These are phyloP conservation scores for Centropus unirufus DNA, from an alignment of 2,113 vertebrate genomes.

Conservation along the genomic window DNA sequence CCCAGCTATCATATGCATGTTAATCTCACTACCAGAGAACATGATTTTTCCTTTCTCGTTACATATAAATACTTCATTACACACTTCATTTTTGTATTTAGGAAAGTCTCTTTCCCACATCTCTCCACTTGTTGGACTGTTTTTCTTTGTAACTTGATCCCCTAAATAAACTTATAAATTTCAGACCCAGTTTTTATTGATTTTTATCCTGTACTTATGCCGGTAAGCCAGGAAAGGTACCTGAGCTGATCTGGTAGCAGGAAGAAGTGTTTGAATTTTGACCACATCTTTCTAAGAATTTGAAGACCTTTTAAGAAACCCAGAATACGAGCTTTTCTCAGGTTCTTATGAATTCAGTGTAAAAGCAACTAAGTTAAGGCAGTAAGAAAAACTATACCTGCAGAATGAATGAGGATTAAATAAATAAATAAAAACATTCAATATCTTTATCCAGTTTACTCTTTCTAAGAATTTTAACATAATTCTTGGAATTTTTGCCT, in stretches of 20 bases:
- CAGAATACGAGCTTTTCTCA: not conserved
- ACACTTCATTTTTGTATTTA: not conserved
- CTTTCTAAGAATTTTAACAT: not conserved
- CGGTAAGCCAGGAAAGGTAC: not conserved
- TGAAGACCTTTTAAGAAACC: not conserved
- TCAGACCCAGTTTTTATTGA: not conserved
- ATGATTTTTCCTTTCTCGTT: not conserved
- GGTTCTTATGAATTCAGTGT: not conserved
- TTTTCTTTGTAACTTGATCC: not conserved
- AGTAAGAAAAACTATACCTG: not conserved
- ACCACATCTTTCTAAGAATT: not conserved
- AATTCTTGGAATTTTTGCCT: not conserved
- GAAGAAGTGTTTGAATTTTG: not conserved
- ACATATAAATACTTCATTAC: not conserved
- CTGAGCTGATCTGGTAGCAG: not conserved
- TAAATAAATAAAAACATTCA: not conserved
- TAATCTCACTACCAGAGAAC: not conserved
- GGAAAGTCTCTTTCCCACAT: not conserved
- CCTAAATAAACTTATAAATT: not conserved
- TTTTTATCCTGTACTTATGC: not conserved
- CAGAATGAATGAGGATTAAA: not conserved
- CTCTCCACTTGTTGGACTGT: not conserved
- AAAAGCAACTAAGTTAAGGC: not conserved
- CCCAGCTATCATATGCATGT: not conserved
- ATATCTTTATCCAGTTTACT: not conserved